Evolutionary conservation across 2,113 vertebrate genomes (phyloP).

Genomic region (Hirundichthys speculiger): DNA sequence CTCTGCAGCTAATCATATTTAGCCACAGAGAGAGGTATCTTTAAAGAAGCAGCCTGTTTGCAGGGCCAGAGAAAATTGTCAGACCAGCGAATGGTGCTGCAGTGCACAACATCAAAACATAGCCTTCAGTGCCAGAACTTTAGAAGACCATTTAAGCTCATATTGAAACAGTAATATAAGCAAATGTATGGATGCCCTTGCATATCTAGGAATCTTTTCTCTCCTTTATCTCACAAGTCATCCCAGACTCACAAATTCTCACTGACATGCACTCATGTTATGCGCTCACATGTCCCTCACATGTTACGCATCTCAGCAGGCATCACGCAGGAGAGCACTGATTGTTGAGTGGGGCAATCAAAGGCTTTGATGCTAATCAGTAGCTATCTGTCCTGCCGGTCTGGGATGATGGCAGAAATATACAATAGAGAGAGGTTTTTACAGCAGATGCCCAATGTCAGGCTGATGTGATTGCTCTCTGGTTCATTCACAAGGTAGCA

Average conservation of each 20-base stretch:
- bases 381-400: conserved; percentile 64
- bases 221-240: background rate
- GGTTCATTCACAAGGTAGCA: conserved; percentile 46
- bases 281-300: too few relatives aligned
- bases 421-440: conserved; percentile 68
- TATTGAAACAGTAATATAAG: conserved; percentile 14
- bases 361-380: conserved; percentile 79
- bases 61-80: conserved; percentile 52
- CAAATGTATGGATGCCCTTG: conserved; percentile 1
- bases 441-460: conserved; percentile 46
- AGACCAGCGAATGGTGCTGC: conserved; percentile 38
- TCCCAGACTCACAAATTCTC: conserved; percentile 11
- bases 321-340: conserved; percentile 57
- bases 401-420: conserved; percentile 55
- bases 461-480: conserved; percentile 69
- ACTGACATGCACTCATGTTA: too few relatives aligned
- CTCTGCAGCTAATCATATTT: conserved; percentile 80
- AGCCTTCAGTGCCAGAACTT: conserved; percentile 21
- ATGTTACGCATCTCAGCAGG: conserved; percentile 36
- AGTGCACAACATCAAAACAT: conserved; percentile 49
- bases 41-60: conserved; percentile 71
- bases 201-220: conserved; percentile 12
- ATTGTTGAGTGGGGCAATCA: conserved; percentile 81
- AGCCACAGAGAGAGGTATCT: conserved; percentile 68
- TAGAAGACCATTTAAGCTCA: conserved; percentile 48